Evolutionary conservation across 2,113 vertebrate species (phyloP).

Genomic region (Passer domesticus): DNA sequence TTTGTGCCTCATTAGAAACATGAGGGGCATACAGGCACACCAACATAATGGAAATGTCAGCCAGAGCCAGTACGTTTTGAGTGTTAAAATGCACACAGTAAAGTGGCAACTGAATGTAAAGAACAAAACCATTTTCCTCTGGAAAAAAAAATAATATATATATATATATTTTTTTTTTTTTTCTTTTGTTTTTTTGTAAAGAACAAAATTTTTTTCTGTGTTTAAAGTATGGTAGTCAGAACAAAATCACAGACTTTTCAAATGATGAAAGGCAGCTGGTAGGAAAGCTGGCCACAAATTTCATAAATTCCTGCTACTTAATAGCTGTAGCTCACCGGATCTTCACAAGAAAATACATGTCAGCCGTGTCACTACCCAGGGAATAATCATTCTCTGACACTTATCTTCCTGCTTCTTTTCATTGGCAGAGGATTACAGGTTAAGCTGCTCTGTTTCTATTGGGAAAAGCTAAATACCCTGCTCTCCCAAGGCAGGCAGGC

Average conservation of each 20-base stretch:
- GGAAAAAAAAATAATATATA: too few species aligned
- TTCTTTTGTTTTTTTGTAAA: too few species aligned
- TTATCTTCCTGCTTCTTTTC: background rate
- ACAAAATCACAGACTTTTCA: background rate
- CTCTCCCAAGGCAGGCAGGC: background rate
- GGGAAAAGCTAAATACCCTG: background rate
- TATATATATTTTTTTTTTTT: too few species aligned
- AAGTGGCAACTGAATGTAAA: background rate
- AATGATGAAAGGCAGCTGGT: background rate
- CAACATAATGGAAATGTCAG: background rate
- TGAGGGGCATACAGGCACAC: background rate
- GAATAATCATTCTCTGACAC: background rate
- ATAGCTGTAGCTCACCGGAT: background rate
- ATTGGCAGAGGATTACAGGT: background rate
- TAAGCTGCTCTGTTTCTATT: background rate
- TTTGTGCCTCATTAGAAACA: slow-evolving; percentile 13
- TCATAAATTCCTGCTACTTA: background rate
- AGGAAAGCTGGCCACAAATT: background rate
- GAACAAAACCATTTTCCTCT: background rate
- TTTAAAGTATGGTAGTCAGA: background rate
- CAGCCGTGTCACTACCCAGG: background rate
- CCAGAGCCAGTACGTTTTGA: background rate
- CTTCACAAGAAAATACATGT: background rate
- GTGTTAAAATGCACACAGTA: background rate
- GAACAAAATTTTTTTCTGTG: background rate